Evolutionary conservation across 2,888 invertebrate genomes (phyloP), one percentile per base, ranked within the genome.

Genomic region (Metacarcinus magister): DNA sequence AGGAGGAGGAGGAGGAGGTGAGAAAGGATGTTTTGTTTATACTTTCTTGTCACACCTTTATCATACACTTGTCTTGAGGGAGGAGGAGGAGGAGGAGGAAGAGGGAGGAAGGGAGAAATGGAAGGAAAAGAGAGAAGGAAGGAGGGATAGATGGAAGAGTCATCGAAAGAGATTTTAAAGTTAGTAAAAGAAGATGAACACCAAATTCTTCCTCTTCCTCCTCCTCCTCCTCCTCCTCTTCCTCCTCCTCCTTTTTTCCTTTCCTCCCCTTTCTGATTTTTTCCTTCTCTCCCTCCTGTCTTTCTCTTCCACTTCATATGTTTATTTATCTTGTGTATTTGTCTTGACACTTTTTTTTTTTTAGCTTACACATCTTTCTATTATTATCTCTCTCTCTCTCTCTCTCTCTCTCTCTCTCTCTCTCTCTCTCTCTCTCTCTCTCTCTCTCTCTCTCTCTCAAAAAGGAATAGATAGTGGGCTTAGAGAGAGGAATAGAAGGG

Each of bases 1-100:
- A 90, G n/a, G 67, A 67, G n/a, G 67, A 67, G n/a, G 67, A 67
- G 67, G 19, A 67, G 67, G 67, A 67, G 67, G 67, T 23, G 67
- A 67, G 23, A 67, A 67, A 67, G 67, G 67, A 67, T 67, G 5
- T 67, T 23, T 67, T 67, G 67, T 67, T 67, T 16, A 67, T 16
- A n/a, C 19, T 67, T 16, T n/a, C 67, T 23, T 67, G 67, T 67
- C 67, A 67, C 67, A 5, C 67, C n/a, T 23, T 67, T n/a, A n/a
- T n/a, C n/a, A 67, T 67, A 16, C 67, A 54, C 54, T 54, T 54
- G 54, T 54, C 54, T 67, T 67, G 67, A 67, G 23, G 67, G 67
- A 67, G 67, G n/a, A 67, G 32, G 32, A 28, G 19, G 32, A 32
- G 5, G 5, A 8, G 7, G 32, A 82, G 82, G 32, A 32, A 8